Conservation (phyloP, 2,888 invertebrate genomes). For the Masnerella sp. region DNA sequence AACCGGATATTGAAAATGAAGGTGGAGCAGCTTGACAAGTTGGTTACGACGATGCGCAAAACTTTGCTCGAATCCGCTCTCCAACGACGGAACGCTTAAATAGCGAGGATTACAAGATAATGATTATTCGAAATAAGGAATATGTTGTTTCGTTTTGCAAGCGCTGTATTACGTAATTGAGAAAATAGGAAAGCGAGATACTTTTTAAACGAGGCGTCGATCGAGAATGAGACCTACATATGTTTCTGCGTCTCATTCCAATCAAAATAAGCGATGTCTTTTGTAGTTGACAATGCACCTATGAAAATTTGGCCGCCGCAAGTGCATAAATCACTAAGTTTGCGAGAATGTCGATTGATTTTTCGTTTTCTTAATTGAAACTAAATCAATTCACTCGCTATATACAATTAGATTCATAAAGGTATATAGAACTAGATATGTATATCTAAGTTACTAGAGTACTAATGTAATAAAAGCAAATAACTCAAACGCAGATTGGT, state of each 20-base stretch:
- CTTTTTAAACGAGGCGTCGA: slow-evolving; percentile 18
- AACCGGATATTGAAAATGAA: slow-evolving; percentile 83
- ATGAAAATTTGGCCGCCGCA: not conserved
- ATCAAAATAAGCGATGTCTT: slow-evolving; percentile 30
- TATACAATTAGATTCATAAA: not conserved
- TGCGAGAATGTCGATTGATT: not conserved
- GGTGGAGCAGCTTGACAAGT: slow-evolving; percentile 84
- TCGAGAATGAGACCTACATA: slow-evolving; percentile 40
- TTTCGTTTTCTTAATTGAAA: not conserved
- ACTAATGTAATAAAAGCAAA: too few species aligned
- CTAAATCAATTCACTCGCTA: not conserved
- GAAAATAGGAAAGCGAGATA: too few species aligned
- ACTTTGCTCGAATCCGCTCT: slow-evolving; percentile 83
- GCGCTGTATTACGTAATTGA: too few species aligned
- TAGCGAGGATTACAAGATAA: too few species aligned
- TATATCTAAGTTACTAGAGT: too few species aligned
- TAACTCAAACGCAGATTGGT: too few species aligned
- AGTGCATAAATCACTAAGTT: too few species aligned
- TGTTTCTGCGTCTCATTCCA: slow-evolving; percentile 43
- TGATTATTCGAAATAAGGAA: too few species aligned
- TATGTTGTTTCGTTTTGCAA: too few species aligned
- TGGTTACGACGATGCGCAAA: slow-evolving; percentile 83
- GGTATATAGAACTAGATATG: too few species aligned
- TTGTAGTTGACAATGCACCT: slow-evolving; percentile 8
- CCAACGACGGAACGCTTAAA: slow-evolving; percentile 66